Percentiles rank a stretch among this genome's conserved stretches.
Conservation (phyloP, 2,797 vertebrate genomes). For the Crypturellus tataupa region DNA sequence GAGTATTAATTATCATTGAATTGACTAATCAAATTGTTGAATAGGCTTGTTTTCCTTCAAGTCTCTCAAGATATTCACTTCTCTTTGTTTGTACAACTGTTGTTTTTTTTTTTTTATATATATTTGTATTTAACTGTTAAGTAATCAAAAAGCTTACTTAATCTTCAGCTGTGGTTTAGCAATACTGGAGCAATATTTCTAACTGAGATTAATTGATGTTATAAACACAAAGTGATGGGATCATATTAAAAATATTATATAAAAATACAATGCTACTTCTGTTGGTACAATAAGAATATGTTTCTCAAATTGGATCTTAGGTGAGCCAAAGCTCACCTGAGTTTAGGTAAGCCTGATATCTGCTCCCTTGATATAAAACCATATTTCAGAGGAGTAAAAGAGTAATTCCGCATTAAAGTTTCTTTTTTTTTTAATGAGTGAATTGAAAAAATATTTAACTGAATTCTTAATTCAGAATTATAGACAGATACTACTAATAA, state of each 20-base stretch:
- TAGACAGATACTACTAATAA: slow-evolving; percentile 9
- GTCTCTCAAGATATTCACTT: slow-evolving; percentile 42
- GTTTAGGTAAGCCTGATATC: not conserved
- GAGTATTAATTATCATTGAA: slow-evolving; percentile 25
- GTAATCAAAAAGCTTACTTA: slow-evolving; percentile 63
- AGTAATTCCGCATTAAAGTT: not conserved
- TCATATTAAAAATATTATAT: not conserved
- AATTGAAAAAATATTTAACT: slow-evolving; percentile 9
- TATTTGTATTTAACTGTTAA: not conserved
- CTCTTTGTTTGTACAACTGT: slow-evolving; percentile 13
- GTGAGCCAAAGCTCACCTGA: not conserved
- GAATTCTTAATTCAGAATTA: slow-evolving; percentile 46
- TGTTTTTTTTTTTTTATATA: not conserved
- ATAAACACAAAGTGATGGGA: slow-evolving; percentile 28
- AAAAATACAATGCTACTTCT: not conserved
- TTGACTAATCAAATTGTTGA: not conserved
- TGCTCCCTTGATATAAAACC: not conserved
- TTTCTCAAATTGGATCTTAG: not conserved
- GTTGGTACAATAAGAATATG: not conserved
- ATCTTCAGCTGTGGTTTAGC: slow-evolving; percentile 49
- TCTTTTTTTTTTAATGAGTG: not conserved
- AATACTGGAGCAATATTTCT: slow-evolving; percentile 57
- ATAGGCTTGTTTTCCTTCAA: slow-evolving; percentile 51
- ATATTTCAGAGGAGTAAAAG: not conserved
- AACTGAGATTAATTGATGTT: slow-evolving; percentile 49